A percentile compares a stretch with the other conserved stretches of the same genome.
Evolutionary conservation across 37 sponge, comb jelly and placozoan species (phyloP).

Genomic region (Hormiphora californensis): DNA sequence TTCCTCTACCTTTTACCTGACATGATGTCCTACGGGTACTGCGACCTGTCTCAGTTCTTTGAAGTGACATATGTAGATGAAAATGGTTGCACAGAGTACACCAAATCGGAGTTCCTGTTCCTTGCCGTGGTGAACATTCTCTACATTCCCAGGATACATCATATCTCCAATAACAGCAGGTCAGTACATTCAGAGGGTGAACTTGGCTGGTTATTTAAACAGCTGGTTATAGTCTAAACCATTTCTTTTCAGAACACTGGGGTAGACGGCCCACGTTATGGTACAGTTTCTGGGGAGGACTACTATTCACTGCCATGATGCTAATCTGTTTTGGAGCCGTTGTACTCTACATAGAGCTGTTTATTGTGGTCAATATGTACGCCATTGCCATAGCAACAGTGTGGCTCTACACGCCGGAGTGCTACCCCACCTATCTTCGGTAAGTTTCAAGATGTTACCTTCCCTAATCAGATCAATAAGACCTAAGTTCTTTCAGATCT

Average conservation of each 20-base stretch:
- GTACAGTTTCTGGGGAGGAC: conserved; percentile 15
- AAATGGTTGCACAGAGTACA: neutral
- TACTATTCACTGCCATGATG: neutral
- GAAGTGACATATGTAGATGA: neutral
- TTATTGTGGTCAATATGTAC: neutral
- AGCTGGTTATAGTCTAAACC: neutral
- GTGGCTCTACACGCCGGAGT: neutral
- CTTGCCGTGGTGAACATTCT: neutral
- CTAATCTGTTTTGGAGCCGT: neutral
- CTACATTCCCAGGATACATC: neutral
- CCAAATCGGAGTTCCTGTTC: neutral
- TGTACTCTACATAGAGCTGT: neutral
- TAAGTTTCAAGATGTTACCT: neutral
- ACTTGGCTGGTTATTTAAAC: neutral
- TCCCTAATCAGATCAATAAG: neutral
- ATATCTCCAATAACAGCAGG: conserved; percentile 27
- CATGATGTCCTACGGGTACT: conserved; percentile 10
- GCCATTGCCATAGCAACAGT: neutral
- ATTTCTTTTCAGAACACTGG: neutral
- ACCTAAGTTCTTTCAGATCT: neutral
- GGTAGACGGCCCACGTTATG: conserved; percentile 10
- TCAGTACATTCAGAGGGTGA: neutral
- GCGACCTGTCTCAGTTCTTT: neutral
- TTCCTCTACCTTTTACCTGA: conserved; percentile 1
- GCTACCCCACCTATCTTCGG: neutral